Conservation (phyloP, 2,797 vertebrate genomes). For the Sciurus carolinensis region DNA sequence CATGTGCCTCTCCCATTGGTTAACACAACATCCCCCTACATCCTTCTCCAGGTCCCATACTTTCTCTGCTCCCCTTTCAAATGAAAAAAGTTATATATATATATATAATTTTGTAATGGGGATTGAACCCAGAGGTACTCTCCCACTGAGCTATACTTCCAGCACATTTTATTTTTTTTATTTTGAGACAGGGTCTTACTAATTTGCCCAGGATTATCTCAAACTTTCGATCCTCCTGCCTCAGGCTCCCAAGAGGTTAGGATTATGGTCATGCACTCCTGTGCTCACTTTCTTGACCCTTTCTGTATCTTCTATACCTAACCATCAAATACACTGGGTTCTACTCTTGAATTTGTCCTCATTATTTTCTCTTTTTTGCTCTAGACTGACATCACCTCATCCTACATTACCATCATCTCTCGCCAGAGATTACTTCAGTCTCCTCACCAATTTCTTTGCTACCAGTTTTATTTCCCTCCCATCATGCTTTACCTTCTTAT, state of each 20-base stretch:
- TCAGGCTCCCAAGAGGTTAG: background rate
- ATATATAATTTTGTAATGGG: background rate
- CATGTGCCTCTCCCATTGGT: background rate
- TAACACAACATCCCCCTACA: background rate
- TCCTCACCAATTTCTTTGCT: slow-evolving; percentile 3
- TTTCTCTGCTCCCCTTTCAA: background rate
- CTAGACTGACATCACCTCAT: background rate
- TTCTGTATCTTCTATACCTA: background rate
- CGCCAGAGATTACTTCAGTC: background rate
- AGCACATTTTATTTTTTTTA: background rate
- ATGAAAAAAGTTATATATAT: background rate
- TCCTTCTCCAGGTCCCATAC: background rate
- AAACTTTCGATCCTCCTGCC: background rate
- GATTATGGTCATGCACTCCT: background rate
- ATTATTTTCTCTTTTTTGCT: background rate
- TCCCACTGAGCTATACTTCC: background rate
- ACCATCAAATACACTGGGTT: slow-evolving; percentile 3
- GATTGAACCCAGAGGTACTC: background rate
- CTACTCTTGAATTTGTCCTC: slow-evolving; percentile 37
- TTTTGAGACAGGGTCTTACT: background rate
- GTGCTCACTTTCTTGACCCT: background rate
- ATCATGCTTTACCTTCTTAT: background rate
- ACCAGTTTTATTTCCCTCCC: background rate
- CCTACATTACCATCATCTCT: background rate
- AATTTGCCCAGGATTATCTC: background rate